These are phyloP conservation scores for Calliphora vicina DNA, from an alignment of 1,140 invertebrate genomes.

Conservation along the genomic window DNA sequence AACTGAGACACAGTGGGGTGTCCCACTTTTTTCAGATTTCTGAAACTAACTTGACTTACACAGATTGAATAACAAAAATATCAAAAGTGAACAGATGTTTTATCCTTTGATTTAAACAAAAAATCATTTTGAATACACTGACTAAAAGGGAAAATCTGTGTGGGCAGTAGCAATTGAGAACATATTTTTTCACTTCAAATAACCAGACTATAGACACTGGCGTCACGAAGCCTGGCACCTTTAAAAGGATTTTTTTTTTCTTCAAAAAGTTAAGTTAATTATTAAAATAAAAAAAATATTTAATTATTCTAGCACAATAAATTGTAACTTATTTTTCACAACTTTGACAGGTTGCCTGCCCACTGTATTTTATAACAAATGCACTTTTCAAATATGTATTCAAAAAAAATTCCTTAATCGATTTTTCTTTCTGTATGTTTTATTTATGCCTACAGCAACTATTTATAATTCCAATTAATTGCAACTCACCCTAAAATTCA, in stretches of 20 bases:
- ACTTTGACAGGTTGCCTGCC: background rate
- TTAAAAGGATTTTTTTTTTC: too few species aligned
- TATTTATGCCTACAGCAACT: background rate
- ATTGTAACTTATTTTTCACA: too few species aligned
- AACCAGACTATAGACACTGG: too few species aligned
- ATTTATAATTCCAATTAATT: background rate
- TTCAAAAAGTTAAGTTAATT: too few species aligned
- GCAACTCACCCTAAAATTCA: background rate
- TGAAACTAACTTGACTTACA: background rate
- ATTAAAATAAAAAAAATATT: too few species aligned
- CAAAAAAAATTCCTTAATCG: background rate
- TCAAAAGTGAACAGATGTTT: background rate
- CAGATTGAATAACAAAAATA: background rate
- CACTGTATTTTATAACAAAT: background rate
- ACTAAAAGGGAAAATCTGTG: too few species aligned
- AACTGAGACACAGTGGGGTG: background rate
- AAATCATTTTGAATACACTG: too few species aligned
- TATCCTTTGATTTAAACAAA: background rate
- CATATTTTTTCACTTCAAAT: too few species aligned
- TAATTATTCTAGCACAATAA: too few species aligned
- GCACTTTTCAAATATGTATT: background rate
- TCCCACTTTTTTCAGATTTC: background rate
- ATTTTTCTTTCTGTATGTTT: background rate
- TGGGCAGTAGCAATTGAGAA: too few species aligned
- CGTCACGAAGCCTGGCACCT: too few species aligned